Evolutionary conservation across 2,113 vertebrate species (phyloP).

Genomic region (Nanger granti): DNA sequence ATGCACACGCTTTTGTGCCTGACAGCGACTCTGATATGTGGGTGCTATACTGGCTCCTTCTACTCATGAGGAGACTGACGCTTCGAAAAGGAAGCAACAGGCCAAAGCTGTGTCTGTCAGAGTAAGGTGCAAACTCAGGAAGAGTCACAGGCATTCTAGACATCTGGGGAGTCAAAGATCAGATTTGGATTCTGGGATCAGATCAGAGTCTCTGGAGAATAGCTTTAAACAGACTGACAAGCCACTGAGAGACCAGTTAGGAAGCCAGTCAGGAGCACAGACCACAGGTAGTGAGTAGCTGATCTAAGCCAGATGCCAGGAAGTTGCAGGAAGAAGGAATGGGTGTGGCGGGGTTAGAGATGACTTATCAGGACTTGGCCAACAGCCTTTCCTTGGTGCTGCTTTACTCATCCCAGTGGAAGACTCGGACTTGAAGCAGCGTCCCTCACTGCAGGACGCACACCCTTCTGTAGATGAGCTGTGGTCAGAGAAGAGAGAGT

Average conservation of each 20-base stretch:
- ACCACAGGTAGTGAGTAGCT: background rate
- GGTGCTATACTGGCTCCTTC: background rate
- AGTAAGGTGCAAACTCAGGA: background rate
- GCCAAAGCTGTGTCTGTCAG: background rate
- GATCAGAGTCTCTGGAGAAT: background rate
- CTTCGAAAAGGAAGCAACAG: background rate
- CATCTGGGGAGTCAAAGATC: background rate
- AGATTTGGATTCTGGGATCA: constrained; percentile 4
- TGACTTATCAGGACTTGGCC: background rate
- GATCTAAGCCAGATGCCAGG: background rate
- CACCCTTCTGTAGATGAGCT: background rate
- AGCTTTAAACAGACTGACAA: background rate
- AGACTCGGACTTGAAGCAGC: background rate
- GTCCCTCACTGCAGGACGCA: background rate
- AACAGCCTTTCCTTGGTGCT: background rate
- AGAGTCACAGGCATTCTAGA: background rate
- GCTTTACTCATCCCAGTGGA: background rate
- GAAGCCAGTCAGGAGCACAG: background rate
- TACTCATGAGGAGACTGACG: background rate
- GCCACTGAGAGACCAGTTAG: background rate
- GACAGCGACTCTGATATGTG: background rate
- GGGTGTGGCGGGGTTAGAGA: background rate
- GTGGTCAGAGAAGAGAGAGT: background rate
- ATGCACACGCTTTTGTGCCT: background rate
- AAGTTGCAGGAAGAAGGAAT: background rate